These are phyloP conservation scores for Psylliodes chrysocephalus DNA, from an alignment of 2,888 invertebrate species.

Conservation along the genomic window DNA sequence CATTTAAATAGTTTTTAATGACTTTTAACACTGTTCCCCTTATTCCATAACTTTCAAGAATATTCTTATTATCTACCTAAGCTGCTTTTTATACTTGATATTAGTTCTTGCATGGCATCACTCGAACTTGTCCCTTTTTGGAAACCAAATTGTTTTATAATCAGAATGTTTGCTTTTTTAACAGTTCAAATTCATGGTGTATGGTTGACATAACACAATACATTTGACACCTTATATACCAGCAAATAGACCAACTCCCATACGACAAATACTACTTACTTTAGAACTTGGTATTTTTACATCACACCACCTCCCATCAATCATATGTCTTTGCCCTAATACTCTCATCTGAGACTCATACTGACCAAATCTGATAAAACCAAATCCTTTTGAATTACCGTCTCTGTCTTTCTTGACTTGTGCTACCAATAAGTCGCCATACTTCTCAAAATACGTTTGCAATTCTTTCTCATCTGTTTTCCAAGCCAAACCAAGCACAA, in stretches of 20 bases:
- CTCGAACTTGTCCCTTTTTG: too few relatives aligned
- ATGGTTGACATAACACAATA: neutral
- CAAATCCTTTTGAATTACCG: constrained; percentile 98
- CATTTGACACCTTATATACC: constrained; percentile 3
- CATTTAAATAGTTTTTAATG: too few relatives aligned
- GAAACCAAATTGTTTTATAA: too few relatives aligned
- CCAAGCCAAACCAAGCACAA: constrained; percentile 97
- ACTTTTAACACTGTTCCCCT: too few relatives aligned
- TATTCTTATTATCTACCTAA: too few relatives aligned
- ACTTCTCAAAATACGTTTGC: constrained; percentile 95
- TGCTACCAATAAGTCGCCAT: constrained; percentile 97
- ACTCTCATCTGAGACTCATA: constrained; percentile 97
- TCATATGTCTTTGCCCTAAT: constrained; percentile 94
- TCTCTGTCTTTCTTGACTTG: constrained; percentile 94
- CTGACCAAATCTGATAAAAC: constrained; percentile 95
- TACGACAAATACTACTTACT: constrained; percentile 61
- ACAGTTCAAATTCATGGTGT: neutral
- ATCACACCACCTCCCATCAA: constrained; percentile 98
- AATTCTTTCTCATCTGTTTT: constrained; percentile 96
- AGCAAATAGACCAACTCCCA: constrained; percentile 3
- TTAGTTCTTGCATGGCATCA: too few relatives aligned
- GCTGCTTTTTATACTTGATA: too few relatives aligned
- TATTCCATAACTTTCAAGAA: too few relatives aligned
- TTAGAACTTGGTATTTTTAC: constrained; percentile 98
- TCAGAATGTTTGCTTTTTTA: too few relatives aligned